Conservation (phyloP, 92 coral and sea anemone genomes). For the Actinernus sp. region DNA sequence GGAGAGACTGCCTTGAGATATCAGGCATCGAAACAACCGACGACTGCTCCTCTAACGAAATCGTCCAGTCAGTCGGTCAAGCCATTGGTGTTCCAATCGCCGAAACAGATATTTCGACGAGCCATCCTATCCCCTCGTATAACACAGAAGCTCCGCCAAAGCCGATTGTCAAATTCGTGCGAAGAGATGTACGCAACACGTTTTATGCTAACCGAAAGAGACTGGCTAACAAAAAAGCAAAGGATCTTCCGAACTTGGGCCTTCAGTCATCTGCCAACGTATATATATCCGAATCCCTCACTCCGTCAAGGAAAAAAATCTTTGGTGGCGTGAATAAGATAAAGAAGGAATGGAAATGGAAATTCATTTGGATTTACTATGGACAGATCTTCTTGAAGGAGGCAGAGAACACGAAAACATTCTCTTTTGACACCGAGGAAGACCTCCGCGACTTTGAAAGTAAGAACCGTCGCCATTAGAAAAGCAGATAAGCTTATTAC, state of each 20-base stretch:
- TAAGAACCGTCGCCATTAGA: too few relatives aligned
- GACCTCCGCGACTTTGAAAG: not conserved
- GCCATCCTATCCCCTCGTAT: slow-evolving; percentile 8
- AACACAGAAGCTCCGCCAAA: slow-evolving; percentile 14
- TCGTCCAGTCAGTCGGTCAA: slow-evolving; percentile 6
- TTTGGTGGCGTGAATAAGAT: not conserved
- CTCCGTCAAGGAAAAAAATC: not conserved
- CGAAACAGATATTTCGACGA: slow-evolving; percentile 5
- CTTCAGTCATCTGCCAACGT: not conserved
- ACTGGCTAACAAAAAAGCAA: slow-evolving; percentile 5
- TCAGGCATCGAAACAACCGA: not conserved
- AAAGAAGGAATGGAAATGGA: not conserved
- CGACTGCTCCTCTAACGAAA: not conserved
- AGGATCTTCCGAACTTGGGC: slow-evolving; percentile 1
- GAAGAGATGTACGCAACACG: slow-evolving; percentile 19
- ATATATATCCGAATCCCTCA: slow-evolving; percentile 9
- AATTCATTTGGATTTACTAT: not conserved
- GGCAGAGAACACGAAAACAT: not conserved
- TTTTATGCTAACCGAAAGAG: too few relatives aligned
- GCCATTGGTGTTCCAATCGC: slow-evolving; percentile 2
- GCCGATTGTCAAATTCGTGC: slow-evolving; percentile 11
- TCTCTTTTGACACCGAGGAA: not conserved
- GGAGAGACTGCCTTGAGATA: not conserved
- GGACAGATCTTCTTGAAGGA: not conserved
- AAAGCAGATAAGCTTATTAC: too few relatives aligned